A percentile compares a stretch with the other conserved stretches of the same genome.
Conservation (phyloP, 2,888 invertebrate species). For the Oligia fasciuncula region DNA sequence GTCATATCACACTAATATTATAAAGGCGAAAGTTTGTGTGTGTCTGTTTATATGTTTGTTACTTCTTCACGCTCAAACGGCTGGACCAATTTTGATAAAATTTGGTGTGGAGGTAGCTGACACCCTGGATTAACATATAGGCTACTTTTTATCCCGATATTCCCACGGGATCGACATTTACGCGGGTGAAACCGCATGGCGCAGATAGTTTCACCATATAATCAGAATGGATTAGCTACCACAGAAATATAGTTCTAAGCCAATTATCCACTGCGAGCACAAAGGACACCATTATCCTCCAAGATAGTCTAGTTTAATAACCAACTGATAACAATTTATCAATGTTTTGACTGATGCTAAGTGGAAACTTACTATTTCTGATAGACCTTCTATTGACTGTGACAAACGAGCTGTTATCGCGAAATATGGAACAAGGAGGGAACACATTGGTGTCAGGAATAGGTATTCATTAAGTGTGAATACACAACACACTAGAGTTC, state of each 20-base stretch:
- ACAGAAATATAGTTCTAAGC: background rate
- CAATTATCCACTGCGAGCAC: background rate
- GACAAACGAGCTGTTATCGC: constrained; percentile 41
- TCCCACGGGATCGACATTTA: too few relatives aligned
- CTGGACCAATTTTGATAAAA: too few relatives aligned
- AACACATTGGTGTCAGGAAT: constrained; percentile 11
- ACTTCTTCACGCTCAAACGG: too few relatives aligned
- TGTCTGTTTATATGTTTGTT: too few relatives aligned
- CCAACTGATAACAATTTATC: constrained; percentile 30
- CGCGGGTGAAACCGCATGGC: too few relatives aligned
- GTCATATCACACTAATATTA: too few relatives aligned
- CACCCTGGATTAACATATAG: too few relatives aligned
- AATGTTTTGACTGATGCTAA: constrained; percentile 27
- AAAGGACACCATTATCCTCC: constrained; percentile 17
- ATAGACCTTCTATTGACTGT: constrained; percentile 30
- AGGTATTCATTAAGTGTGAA: constrained; percentile 20
- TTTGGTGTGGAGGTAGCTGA: too few relatives aligned
- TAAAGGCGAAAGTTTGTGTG: too few relatives aligned
- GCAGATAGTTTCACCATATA: too few relatives aligned
- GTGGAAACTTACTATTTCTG: constrained; percentile 45
- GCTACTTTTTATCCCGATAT: too few relatives aligned
- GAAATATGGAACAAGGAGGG: constrained; percentile 34
- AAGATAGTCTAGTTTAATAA: constrained; percentile 3
- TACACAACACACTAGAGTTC: constrained; percentile 1
- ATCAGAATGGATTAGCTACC: background rate